phyloP scores from a whole-genome alignment of 2,113 vertebrate genomes.

The Apeltes quadracus region DNA sequence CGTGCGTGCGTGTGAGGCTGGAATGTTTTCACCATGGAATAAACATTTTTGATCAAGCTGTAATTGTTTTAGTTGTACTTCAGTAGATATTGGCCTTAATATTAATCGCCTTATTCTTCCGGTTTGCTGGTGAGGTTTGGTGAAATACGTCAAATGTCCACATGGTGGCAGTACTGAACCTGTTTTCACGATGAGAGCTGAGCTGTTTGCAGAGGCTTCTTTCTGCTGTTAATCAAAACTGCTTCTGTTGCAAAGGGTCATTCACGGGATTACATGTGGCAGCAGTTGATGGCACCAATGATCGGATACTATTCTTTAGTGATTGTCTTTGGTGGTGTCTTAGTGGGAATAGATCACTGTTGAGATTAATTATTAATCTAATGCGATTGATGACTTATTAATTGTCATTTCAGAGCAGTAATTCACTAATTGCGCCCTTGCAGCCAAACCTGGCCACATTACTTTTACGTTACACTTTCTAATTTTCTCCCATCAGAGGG shows the following conservation, averaged over 20 bases:
- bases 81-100: not conserved
- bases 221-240: constrained; percentile 10
- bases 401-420: not conserved
- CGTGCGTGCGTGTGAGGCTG: constrained; percentile 18
- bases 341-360: not conserved
- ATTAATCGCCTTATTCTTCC: not conserved
- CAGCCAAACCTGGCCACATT: not conserved
- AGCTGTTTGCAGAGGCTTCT: not conserved
- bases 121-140: not conserved
- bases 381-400: not conserved
- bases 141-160: constrained; percentile 11
- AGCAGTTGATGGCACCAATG: not conserved
- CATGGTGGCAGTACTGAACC: constrained; percentile 55
- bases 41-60: constrained; percentile 69
- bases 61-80: not conserved
- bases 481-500: too few species aligned
- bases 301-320: not conserved
- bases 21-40: constrained; percentile 71
- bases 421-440: not conserved
- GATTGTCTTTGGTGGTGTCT: not conserved
- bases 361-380: not conserved
- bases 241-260: not conserved
- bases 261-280: not conserved
- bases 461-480: not conserved
- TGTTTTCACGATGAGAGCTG: not conserved